A percentile compares a stretch with the other conserved stretches of the same genome.
Conservation (phyloP, 2,797 vertebrate species). For the Scarus forsteni region DNA sequence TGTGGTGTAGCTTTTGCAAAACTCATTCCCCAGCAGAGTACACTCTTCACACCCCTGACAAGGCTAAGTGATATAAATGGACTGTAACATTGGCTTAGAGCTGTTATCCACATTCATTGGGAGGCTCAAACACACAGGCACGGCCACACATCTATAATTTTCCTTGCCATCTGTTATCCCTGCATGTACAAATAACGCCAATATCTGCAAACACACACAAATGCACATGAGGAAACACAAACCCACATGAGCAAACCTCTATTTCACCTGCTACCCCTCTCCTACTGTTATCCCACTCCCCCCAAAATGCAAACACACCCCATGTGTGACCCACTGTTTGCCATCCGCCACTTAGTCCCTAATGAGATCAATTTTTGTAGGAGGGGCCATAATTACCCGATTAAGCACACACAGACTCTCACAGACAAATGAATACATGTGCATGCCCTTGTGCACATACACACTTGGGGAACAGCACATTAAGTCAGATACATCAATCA, state of each 20-base stretch:
- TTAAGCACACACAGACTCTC: slow-evolving; percentile 58
- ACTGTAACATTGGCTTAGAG: slow-evolving; percentile 30
- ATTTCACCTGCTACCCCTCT: slow-evolving; percentile 64
- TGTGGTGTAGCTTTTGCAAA: neutral
- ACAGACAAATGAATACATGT: slow-evolving; percentile 5
- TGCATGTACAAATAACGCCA: slow-evolving; percentile 52
- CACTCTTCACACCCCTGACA: slow-evolving; percentile 23
- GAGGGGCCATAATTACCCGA: slow-evolving; percentile 74
- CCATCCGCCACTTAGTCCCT: slow-evolving; percentile 75
- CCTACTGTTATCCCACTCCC: slow-evolving; percentile 62
- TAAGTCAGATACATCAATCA: slow-evolving; percentile 64
- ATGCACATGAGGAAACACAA: slow-evolving; percentile 27
- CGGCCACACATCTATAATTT: slow-evolving; percentile 56
- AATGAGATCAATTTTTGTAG: slow-evolving; percentile 76
- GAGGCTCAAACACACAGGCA: slow-evolving; percentile 50
- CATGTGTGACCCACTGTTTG: slow-evolving; percentile 70
- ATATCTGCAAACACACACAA: slow-evolving; percentile 30
- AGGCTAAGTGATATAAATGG: slow-evolving; percentile 20
- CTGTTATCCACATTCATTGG: slow-evolving; percentile 29
- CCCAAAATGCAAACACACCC: slow-evolving; percentile 68
- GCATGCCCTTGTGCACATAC: neutral
- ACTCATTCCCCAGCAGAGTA: neutral
- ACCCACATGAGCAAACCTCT: slow-evolving; percentile 44
- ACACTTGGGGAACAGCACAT: slow-evolving; percentile 7
- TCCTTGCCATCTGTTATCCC: slow-evolving; percentile 68